Evolutionary conservation across 2,888 invertebrate genomes (phyloP).

Genomic region (Patella caerulea): DNA sequence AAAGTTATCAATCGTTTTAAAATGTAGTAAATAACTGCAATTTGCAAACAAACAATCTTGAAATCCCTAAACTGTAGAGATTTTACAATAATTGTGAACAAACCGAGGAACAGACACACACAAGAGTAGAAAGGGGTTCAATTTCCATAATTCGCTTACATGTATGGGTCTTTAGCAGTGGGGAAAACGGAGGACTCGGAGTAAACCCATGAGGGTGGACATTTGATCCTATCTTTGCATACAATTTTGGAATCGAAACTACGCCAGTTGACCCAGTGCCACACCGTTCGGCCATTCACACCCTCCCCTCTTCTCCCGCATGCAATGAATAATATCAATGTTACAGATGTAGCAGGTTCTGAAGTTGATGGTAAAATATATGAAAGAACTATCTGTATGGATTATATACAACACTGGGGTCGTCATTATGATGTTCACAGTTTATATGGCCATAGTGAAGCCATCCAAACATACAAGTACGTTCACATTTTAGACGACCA

Average conservation of each 20-base stretch:
- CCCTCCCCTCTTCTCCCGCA: neutral
- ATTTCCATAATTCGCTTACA: too few relatives aligned
- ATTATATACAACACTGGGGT: conserved; percentile 80
- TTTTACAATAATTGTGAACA: too few relatives aligned
- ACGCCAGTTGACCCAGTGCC: neutral
- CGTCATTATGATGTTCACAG: conserved; percentile 69
- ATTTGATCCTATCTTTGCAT: neutral
- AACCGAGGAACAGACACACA: too few relatives aligned
- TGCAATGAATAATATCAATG: neutral
- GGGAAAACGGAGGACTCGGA: too few relatives aligned
- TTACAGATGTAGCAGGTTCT: conserved; percentile 41
- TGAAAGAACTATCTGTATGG: conserved; percentile 86
- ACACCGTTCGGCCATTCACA: too few relatives aligned
- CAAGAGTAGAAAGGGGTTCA: too few relatives aligned
- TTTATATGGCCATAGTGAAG: conserved; percentile 75
- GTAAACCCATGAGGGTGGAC: neutral
- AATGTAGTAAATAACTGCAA: too few relatives aligned
- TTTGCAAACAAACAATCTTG: too few relatives aligned
- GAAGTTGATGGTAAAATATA: conserved; percentile 54
- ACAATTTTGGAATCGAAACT: neutral
- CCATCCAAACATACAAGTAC: conserved; percentile 62
- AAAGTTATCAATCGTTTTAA: too few relatives aligned
- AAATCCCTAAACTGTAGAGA: too few relatives aligned
- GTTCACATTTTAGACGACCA: neutral
- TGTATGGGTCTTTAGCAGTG: too few relatives aligned